Evolutionary conservation across 1,140 invertebrate species (phyloP).

Genomic region (Tetranychus cinnabarinus): DNA sequence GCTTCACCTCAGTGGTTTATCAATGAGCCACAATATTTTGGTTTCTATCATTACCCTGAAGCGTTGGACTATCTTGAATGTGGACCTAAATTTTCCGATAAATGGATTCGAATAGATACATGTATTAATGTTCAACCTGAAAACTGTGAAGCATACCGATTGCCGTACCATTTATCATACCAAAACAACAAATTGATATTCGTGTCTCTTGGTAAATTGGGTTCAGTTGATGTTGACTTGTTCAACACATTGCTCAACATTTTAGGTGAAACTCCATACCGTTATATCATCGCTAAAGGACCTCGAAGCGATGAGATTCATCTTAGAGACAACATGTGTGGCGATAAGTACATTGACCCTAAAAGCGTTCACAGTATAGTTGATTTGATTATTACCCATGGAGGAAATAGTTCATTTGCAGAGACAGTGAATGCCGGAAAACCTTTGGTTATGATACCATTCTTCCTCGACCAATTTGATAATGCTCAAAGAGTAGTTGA

Average conservation of each 20-base stretch:
- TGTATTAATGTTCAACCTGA: no score
- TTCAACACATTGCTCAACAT: neutral
- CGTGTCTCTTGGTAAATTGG: neutral
- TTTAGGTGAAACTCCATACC: neutral
- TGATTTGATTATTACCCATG: slow-evolving; percentile 2
- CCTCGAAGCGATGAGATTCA: neutral
- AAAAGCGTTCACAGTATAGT: neutral
- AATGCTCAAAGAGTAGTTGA: neutral
- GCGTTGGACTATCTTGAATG: no score
- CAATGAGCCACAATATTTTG: no score
- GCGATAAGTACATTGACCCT: neutral
- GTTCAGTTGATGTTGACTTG: neutral
- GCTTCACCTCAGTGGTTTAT: no score
- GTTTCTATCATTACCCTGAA: no score
- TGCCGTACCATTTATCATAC: no score
- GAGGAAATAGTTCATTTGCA: neutral
- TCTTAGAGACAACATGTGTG: neutral
- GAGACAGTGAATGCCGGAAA: neutral
- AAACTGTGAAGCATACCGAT: no score
- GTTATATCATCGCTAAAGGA: no score
- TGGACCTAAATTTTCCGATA: no score
- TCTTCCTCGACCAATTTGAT: neutral
- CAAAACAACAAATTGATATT: no score
- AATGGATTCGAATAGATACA: no score
- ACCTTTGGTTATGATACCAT: neutral